Percentiles rank a stretch among this genome's conserved stretches.
Conservation (phyloP, 2,113 vertebrate species). For the Grammomys surdaster region DNA sequence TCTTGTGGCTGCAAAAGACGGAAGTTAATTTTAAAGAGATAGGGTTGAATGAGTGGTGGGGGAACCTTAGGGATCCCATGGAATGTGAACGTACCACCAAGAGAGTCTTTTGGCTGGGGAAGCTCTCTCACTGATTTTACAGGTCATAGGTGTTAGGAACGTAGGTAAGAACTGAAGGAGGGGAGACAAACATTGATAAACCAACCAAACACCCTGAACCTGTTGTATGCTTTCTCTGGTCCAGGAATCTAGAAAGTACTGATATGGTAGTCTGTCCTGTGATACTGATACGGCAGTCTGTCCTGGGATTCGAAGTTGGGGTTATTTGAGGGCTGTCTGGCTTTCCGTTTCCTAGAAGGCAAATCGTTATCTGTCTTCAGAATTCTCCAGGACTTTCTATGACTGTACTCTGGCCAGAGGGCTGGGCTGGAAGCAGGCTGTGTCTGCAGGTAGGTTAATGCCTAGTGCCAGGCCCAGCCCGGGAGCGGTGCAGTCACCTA, state of each 20-base stretch:
- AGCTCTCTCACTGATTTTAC: not conserved
- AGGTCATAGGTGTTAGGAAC: not conserved
- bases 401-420: not conserved
- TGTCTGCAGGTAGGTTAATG: not conserved
- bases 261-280: not conserved
- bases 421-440: not conserved
- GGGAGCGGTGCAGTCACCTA: not conserved
- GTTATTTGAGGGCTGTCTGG: not conserved
- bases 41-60: not conserved
- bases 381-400: not conserved
- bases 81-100: not conserved
- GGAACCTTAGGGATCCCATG: not conserved
- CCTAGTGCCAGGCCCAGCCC: not conserved
- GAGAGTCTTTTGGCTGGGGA: not conserved
- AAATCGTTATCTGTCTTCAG: not conserved
- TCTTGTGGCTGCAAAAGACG: not conserved
- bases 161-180: not conserved
- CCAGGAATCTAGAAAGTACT: not conserved
- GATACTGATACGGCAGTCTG: not conserved
- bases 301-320: not conserved
- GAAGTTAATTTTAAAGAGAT: not conserved
- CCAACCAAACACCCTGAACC: not conserved
- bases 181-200: not conserved
- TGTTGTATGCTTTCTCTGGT: not conserved
- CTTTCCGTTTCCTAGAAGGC: not conserved